Evolutionary conservation across 2,888 invertebrate species (phyloP), one percentile per base, ranked within the genome.

Genomic region (Drosophila nigricruria): DNA sequence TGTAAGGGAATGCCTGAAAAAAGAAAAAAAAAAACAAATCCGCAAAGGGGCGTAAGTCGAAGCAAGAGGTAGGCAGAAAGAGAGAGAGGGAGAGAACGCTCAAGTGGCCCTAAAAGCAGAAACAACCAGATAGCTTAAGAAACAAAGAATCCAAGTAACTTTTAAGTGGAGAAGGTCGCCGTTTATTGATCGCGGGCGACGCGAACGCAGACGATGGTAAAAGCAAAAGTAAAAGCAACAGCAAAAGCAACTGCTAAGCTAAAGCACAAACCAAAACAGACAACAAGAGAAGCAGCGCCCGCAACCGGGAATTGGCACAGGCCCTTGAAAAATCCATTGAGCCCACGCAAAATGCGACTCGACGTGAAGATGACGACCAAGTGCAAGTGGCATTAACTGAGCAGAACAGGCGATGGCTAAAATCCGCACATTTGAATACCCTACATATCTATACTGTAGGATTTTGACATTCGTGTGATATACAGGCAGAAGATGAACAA

Each of bases 241-340:
- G 50, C 45, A 43, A 43, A 10, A 40, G 38, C 40, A 42, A 42
- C 5, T 5, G 42, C 50, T 14, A 64, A 63, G 47, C 42, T 36
- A 43, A 69, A 61, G 49, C 62, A 63, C 20, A 74, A 54, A 54
- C 53, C 25, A 47, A 64, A 53, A 57, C 65, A 77, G 50, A 66
- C 70, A 69, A 60, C 62, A 66, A 50, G 38, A 61, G 67, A 70
- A 58, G 30, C 68, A 58, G 30, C 68, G 38, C 57, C 62, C 53
- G 73, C 64, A 72, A 27, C 53, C 64, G 63, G 70, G 71, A 87
- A 87, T 81, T 85, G 85, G 88, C 85, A 88, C 88, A 85, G 74
- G 85, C 85, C 85, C 88, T 88, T 85, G 85, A 85, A 87, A 78
- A 60, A 52, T 45, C 62, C 67, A 62, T 77, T 73, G 63, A 73